Conservation (phyloP, 2,113 vertebrate genomes). For the Excalfactoria chinensis region DNA sequence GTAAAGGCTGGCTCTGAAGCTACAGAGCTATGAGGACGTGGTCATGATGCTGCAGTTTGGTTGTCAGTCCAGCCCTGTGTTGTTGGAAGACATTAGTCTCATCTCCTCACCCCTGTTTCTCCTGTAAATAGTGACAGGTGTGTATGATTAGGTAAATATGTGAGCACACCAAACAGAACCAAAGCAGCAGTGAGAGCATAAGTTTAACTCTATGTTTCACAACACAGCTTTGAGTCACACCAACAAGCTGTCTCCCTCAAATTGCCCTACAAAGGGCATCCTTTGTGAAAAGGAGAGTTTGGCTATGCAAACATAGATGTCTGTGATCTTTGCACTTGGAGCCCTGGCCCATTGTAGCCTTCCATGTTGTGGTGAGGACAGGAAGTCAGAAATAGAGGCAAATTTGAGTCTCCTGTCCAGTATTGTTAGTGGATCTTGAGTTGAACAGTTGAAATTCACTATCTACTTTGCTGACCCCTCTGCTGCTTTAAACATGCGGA, state of each 20-base stretch:
- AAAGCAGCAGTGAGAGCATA: neutral
- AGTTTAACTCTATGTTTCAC: neutral
- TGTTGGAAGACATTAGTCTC: neutral
- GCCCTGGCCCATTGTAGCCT: neutral
- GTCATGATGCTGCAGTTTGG: neutral
- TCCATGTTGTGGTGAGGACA: neutral
- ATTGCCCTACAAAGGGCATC: neutral
- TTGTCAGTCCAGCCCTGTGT: neutral
- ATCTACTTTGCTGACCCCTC: neutral
- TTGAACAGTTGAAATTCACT: neutral
- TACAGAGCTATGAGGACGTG: neutral
- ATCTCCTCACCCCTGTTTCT: neutral
- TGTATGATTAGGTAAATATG: neutral
- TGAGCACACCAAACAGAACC: neutral
- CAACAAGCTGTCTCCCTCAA: neutral
- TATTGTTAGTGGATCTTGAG: neutral
- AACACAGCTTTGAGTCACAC: neutral
- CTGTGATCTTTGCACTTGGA: neutral
- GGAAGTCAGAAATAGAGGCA: neutral
- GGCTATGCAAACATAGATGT: neutral
- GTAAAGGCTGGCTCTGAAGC: neutral
- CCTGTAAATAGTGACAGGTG: neutral
- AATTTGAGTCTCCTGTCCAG: neutral
- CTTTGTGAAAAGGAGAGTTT: neutral
- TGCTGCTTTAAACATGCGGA: fast-evolving